Evolutionary conservation across 2,888 invertebrate genomes (phyloP), one percentile per base, ranked within the genome.

Genomic region (Eledona agricola): DNA sequence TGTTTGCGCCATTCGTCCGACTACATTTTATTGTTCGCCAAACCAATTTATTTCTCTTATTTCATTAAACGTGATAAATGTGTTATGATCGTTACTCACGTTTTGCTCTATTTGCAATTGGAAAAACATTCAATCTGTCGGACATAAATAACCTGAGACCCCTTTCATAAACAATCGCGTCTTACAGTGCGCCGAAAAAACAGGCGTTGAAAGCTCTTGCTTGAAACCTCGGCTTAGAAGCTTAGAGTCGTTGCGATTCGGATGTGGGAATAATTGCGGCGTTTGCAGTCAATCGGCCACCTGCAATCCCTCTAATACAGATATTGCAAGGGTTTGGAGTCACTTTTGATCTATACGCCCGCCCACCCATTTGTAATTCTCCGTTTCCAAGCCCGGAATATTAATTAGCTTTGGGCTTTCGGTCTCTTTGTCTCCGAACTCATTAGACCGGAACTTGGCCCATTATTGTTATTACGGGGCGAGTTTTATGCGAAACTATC

Each of bases 21-120:
- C 34, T 32, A 35, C 13, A 43, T 50, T 50, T 54, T 45, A 55
- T 55, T 55, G 45, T 55, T 55, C 50, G 31, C 32, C 20, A 20
- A 22, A 38, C 38, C 45, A 50, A 55, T 55, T 50, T 55, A 50
- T 55, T 55, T 55, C 50, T 55, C 37, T 50, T 50, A 38, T 55
- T 50, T 37, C 45, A 50, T 55, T 55, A 50, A 55, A 55, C 50
- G 37, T 45, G 50, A 50, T 45, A 55, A 55, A 55, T 55, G 43
- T 50, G 49, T 42, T 54, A 37, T 54, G 46, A 49, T 28, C 47
- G 40, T 17, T 35, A 37, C 37, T 40, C 42, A 32, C 35, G 35
- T 40, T 38, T 32, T 32, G 38, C 46, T 46, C 38, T 52, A 26
- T 46, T 52, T 46, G 32, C 46, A 25, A 26, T 28, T 16, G 13